phyloP scores from a whole-genome alignment of 1,140 invertebrate species.

The Nasonia vitripennis region DNA sequence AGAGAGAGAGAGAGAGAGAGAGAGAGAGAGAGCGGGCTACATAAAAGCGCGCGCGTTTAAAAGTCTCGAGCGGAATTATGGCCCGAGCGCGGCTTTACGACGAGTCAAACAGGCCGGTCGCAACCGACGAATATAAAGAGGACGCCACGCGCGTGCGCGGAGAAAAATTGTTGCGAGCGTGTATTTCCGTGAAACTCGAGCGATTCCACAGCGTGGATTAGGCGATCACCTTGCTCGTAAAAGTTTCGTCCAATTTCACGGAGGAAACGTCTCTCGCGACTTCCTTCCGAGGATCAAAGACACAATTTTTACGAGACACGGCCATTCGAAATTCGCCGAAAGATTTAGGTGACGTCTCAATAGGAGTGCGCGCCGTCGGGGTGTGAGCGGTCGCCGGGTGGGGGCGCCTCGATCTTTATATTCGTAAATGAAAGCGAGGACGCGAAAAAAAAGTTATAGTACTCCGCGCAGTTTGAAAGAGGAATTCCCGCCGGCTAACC shows the following conservation, averaged over 20 bases:
- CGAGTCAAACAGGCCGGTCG: slow-evolving; percentile 30
- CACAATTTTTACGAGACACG: slow-evolving; percentile 43
- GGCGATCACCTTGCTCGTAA: neutral
- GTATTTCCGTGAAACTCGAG: neutral
- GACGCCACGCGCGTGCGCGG: neutral
- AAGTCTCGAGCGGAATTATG: slow-evolving; percentile 41
- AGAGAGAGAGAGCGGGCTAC: slow-evolving; percentile 1
- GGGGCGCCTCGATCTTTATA: neutral
- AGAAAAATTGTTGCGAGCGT: neutral
- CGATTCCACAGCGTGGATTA: neutral
- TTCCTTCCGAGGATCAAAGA: slow-evolving; percentile 35
- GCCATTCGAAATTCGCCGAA: slow-evolving; percentile 41
- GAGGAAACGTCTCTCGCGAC: neutral
- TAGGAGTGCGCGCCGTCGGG: slow-evolving; percentile 27
- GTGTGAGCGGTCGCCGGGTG: neutral
- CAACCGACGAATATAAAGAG: slow-evolving; percentile 26
- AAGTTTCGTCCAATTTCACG: neutral
- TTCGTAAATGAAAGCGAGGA: neutral
- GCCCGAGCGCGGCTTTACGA: slow-evolving; percentile 43
- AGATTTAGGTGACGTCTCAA: slow-evolving; percentile 52
- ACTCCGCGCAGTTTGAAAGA: slow-evolving; percentile 42
- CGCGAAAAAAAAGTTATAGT: slow-evolving; percentile 47
- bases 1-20: neutral
- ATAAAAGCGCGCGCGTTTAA: slow-evolving; percentile 38
- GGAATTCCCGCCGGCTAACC: slow-evolving; percentile 23